phyloP scores from a whole-genome alignment of 2,797 vertebrate genomes.

The Schizopygopsis malacanthus region DNA sequence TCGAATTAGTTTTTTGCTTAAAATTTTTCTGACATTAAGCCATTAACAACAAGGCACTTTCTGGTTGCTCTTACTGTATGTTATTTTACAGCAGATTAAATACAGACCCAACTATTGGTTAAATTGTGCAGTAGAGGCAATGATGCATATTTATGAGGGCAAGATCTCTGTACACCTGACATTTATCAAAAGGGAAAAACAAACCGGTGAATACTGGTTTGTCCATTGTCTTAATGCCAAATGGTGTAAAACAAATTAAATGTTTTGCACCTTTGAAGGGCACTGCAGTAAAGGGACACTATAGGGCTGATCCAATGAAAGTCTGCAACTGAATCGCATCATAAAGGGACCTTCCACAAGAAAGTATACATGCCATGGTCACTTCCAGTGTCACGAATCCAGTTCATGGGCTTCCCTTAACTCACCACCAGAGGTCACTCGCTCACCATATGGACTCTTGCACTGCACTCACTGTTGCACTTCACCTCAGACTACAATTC shows the following conservation, averaged over 20 bases:
- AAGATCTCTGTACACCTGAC: not conserved
- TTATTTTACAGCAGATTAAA: constrained; percentile 70
- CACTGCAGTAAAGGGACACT: not conserved
- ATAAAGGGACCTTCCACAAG: not conserved
- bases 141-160: constrained; percentile 63
- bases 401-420: too few relatives aligned
- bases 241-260: not conserved
- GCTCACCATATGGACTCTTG: too few relatives aligned
- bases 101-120: constrained; percentile 71
- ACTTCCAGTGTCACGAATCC: not conserved
- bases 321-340: not conserved
- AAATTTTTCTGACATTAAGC: not conserved
- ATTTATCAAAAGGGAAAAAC: not conserved
- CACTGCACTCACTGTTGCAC: too few relatives aligned
- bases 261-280: not conserved
- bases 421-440: too few relatives aligned
- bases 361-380: not conserved
- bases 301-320: not conserved
- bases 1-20: constrained; percentile 10
- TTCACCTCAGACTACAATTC: too few relatives aligned
- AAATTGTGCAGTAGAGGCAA: constrained; percentile 74
- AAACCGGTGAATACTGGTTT: not conserved
- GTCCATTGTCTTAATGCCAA: not conserved
- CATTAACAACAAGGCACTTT: constrained; percentile 76
- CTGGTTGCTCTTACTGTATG: constrained; percentile 74